These are phyloP conservation scores for Pseudomugil tenellus DNA, from an alignment of 2,797 vertebrate genomes.

Conservation along the genomic window DNA sequence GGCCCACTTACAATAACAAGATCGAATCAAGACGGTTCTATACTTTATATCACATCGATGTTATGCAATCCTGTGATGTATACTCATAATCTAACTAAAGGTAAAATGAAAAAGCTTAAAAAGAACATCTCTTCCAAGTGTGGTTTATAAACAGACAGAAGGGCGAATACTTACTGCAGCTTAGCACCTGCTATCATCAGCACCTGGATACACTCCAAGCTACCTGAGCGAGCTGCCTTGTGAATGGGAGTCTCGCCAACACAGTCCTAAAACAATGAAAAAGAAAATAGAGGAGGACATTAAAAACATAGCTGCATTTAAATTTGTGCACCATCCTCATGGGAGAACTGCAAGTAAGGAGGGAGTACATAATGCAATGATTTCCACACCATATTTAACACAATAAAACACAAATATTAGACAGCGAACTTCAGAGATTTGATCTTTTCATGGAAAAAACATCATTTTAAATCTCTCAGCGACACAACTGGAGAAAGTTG, in stretches of 20 bases:
- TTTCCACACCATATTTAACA: too few relatives aligned
- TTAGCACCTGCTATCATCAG: conserved; percentile 91
- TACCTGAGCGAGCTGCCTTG: conserved; percentile 96
- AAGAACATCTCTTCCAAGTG: neutral
- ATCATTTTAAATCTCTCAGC: too few relatives aligned
- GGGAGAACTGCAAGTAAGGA: too few relatives aligned
- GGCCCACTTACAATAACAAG: neutral
- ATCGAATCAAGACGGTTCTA: neutral
- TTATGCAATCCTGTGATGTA: neutral
- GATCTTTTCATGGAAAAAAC: too few relatives aligned
- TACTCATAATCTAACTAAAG: neutral
- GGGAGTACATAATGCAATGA: too few relatives aligned
- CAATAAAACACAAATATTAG: too few relatives aligned
- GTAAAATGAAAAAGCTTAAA: neutral
- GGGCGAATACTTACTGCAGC: conserved; percentile 88
- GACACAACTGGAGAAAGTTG: too few relatives aligned
- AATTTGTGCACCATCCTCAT: too few relatives aligned
- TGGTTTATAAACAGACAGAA: neutral
- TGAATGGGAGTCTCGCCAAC: conserved; percentile 95
- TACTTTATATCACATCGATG: neutral
- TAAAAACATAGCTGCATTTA: too few relatives aligned
- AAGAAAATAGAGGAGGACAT: neutral
- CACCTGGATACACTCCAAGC: conserved; percentile 92
- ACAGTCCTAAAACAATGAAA: conserved; percentile 86
- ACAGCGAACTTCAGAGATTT: too few relatives aligned